These are phyloP conservation scores for Stictonetta naevosa DNA, from an alignment of 2,113 vertebrate genomes.

Conservation along the genomic window DNA sequence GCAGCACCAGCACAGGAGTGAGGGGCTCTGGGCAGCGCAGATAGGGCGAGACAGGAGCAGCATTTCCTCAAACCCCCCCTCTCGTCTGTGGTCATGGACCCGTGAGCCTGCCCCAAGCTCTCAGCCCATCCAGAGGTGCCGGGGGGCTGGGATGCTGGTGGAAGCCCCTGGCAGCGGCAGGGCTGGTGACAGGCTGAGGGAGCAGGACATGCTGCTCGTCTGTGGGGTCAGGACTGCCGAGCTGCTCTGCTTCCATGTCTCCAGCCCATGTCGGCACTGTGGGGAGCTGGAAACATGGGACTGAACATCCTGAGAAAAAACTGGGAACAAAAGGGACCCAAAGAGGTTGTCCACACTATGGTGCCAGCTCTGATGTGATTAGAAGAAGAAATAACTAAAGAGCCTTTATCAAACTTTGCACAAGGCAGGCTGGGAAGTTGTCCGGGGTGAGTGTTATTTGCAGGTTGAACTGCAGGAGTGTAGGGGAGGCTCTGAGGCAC, in stretches of 20 bases:
- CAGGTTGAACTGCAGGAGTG: not conserved
- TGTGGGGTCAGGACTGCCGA: not conserved
- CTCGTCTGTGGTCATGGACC: no score
- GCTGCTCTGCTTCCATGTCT: no score
- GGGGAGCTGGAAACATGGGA: not conserved
- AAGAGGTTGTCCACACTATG: not conserved
- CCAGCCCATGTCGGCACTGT: not conserved
- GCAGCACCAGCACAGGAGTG: no score
- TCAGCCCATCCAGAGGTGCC: accelerated
- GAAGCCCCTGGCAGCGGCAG: accelerated
- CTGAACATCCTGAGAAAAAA: not conserved
- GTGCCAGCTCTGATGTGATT: no score
- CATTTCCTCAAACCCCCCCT: accelerated
- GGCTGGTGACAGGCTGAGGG: not conserved
- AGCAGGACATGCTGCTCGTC: not conserved
- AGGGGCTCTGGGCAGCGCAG: not conserved
- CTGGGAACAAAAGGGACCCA: not conserved
- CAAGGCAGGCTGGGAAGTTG: not conserved
- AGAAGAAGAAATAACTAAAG: not conserved
- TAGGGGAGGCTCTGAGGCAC: not conserved
- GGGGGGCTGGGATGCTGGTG: not conserved
- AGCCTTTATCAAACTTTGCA: accelerated
- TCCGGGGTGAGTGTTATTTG: not conserved
- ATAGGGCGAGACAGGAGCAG: not conserved
- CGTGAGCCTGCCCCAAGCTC: no score